Percentiles rank a stretch among this genome's conserved stretches.
Conservation (phyloP, 2,888 invertebrate species). For the Monopis laevigella region DNA sequence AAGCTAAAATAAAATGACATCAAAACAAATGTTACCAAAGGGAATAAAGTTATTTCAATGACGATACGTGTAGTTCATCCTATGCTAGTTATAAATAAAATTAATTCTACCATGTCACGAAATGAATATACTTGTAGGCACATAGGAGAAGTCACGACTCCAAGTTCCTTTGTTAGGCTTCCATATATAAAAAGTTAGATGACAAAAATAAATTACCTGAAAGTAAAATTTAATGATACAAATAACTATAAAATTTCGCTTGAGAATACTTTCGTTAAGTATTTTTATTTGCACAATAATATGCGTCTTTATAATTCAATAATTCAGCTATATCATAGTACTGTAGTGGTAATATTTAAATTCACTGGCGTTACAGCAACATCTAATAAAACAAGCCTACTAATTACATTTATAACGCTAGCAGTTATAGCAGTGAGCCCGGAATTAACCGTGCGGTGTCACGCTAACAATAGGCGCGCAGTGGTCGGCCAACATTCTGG, state of each 20-base stretch:
- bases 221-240: no score
- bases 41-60: constrained; percentile 9
- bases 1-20: no score
- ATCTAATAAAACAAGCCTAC: background rate
- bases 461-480: constrained; percentile 56
- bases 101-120: constrained; percentile 30
- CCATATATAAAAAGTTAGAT: no score
- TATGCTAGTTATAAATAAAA: constrained; percentile 18
- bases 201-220: no score
- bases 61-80: constrained; percentile 6
- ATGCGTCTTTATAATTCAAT: no score
- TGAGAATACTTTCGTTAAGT: no score
- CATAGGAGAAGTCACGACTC: constrained; percentile 22
- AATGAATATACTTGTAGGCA: constrained; percentile 22
- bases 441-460: constrained; percentile 47
- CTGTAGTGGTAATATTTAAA: no score
- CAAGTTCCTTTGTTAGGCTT: no score
- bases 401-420: constrained; percentile 1
- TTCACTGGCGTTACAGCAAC: background rate
- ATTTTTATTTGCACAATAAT: no score
- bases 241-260: no score
- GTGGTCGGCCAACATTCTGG: constrained; percentile 27
- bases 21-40: constrained; percentile 9
- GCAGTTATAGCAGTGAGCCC: constrained; percentile 12
- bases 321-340: no score